Evolutionary conservation across 1,140 invertebrate genomes (phyloP).

Genomic region (Gyrodactylus salaris): DNA sequence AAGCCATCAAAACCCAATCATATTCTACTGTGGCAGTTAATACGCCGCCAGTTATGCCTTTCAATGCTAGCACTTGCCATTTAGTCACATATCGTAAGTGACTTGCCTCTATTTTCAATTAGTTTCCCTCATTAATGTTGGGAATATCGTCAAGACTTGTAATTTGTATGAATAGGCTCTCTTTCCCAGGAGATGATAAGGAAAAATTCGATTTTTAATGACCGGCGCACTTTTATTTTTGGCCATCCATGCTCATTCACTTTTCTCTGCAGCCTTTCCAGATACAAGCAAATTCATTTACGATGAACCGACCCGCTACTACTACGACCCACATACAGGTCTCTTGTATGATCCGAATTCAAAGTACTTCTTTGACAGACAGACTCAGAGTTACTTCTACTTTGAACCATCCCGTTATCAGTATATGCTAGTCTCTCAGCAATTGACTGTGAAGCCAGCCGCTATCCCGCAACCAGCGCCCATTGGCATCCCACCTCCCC

Average conservation of each 20-base stretch:
- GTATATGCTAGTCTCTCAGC: slow-evolving; percentile 9
- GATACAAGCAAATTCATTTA: slow-evolving; percentile 64
- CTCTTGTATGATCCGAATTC: slow-evolving; percentile 78
- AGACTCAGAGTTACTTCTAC: slow-evolving; percentile 58
- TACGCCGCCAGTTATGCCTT: background rate
- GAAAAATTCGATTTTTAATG: no score
- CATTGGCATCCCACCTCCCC: background rate
- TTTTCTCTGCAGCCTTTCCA: slow-evolving; percentile 29
- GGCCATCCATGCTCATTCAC: background rate
- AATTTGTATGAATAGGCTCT: no score
- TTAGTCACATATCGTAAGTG: background rate
- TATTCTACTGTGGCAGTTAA: background rate
- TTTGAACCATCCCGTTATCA: slow-evolving; percentile 32
- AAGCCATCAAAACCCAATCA: background rate
- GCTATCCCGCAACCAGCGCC: background rate
- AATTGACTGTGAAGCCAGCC: no score
- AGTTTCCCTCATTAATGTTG: no score
- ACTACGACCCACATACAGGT: slow-evolving; percentile 60
- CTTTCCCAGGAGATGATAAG: no score
- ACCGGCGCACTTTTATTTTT: no score
- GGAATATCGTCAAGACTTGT: no score
- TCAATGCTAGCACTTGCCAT: background rate
- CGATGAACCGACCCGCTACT: slow-evolving; percentile 72
- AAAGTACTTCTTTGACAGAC: slow-evolving; percentile 38
- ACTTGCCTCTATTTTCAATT: no score